Evolutionary conservation across 2,888 invertebrate genomes (phyloP).

Genomic region (Drosophila buzzatii): DNA sequence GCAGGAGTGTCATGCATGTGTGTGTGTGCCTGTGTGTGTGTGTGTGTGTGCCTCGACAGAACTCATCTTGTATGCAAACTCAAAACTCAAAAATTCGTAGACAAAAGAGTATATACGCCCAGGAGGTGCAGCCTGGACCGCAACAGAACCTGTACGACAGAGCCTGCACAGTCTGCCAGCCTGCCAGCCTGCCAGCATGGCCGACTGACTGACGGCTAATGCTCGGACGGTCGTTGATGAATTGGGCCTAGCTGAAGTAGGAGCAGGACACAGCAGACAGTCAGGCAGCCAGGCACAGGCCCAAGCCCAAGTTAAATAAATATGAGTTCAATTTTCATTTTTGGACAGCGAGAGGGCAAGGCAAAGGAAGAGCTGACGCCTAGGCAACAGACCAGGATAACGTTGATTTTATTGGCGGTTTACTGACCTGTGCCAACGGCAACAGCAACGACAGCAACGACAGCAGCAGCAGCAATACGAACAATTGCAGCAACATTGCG

Average conservation of each 20-base stretch:
- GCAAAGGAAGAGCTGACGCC: slow-evolving; percentile 26
- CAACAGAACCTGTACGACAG: slow-evolving; percentile 21
- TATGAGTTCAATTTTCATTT: slow-evolving; percentile 83
- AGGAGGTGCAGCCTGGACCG: slow-evolving; percentile 40
- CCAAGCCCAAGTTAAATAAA: slow-evolving; percentile 72
- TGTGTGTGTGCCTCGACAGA: slow-evolving; percentile 53
- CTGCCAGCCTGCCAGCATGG: background rate
- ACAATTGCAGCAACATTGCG: slow-evolving; percentile 54
- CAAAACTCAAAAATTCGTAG: slow-evolving; percentile 81
- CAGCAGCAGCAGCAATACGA: slow-evolving; percentile 14
- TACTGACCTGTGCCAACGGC: slow-evolving; percentile 76
- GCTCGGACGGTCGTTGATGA: slow-evolving; percentile 75
- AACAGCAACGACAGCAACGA: slow-evolving; percentile 25
- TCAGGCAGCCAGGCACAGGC: background rate
- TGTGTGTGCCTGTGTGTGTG: slow-evolving; percentile 6
- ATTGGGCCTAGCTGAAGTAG: slow-evolving; percentile 68
- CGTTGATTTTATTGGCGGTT: slow-evolving; percentile 81
- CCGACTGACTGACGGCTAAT: slow-evolving; percentile 58
- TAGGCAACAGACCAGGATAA: slow-evolving; percentile 31
- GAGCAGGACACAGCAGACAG: slow-evolving; percentile 4
- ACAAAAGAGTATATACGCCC: slow-evolving; percentile 74
- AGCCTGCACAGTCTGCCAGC: background rate
- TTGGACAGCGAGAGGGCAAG: slow-evolving; percentile 38
- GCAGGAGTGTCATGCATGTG: background rate
- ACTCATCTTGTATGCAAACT: slow-evolving; percentile 82